A percentile compares a stretch with the other conserved stretches of the same genome.
Conservation (phyloP, 2,888 invertebrate species). For the Drosophila dives region DNA sequence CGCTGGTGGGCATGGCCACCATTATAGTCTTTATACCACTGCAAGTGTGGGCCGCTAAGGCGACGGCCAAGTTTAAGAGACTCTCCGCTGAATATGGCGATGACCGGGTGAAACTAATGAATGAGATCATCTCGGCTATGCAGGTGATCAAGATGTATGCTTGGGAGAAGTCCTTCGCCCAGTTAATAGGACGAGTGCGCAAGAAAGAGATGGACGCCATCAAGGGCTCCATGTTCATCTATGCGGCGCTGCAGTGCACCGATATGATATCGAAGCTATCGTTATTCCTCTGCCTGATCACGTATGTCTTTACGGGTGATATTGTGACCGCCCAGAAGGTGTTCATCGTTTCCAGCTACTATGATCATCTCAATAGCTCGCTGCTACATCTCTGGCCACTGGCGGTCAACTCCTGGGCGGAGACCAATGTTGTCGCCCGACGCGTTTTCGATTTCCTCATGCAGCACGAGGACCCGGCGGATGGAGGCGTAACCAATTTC, state of each 20-base stretch:
- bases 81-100: conserved; percentile 92
- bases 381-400: conserved; percentile 92
- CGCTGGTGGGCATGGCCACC: conserved; percentile 89
- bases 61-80: conserved; percentile 87
- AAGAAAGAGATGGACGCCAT: conserved; percentile 90
- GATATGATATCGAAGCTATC: conserved; percentile 92
- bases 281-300: conserved; percentile 90
- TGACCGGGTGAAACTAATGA: conserved; percentile 94
- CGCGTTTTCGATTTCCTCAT: conserved; percentile 89
- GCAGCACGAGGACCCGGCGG: conserved; percentile 77
- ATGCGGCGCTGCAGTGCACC: conserved; percentile 89
- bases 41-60: conserved; percentile 90
- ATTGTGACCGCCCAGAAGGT: conserved; percentile 90
- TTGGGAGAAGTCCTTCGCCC: conserved; percentile 92
- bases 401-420: conserved; percentile 91
- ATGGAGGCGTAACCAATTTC: conserved; percentile 73
- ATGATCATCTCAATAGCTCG: conserved; percentile 91
- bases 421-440: conserved; percentile 90
- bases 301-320: conserved; percentile 88
- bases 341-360: conserved; percentile 92
- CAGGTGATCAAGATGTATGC: conserved; percentile 95
- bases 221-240: conserved; percentile 88
- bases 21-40: conserved; percentile 90
- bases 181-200: conserved; percentile 89
- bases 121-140: conserved; percentile 94